Evolutionary conservation across 2,797 vertebrate genomes (phyloP).

Genomic region (Brachyrhaphis roseni): DNA sequence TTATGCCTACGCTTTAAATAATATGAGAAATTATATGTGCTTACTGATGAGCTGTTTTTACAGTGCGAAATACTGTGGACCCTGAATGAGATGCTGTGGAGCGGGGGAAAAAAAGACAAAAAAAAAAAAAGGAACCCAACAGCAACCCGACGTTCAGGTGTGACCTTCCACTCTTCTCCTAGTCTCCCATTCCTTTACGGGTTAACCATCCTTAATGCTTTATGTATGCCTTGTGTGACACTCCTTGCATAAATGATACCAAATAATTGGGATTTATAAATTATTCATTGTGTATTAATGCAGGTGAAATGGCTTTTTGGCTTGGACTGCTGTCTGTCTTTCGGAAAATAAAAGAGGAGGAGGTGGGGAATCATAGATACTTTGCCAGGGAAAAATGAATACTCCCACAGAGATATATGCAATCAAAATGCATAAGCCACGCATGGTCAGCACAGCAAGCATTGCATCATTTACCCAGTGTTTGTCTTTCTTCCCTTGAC

Average conservation of each 20-base stretch:
- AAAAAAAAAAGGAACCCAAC: constrained; percentile 27
- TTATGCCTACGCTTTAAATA: constrained; percentile 5
- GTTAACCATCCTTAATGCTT: constrained; percentile 95
- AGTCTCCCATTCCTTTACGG: constrained; percentile 87
- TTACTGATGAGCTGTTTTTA: constrained; percentile 41
- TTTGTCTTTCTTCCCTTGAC: constrained; percentile 25
- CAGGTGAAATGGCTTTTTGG: constrained; percentile 94
- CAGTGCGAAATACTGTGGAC: constrained; percentile 41
- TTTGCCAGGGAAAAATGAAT: constrained; percentile 70
- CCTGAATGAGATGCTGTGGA: constrained; percentile 44
- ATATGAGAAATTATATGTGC: constrained; percentile 24
- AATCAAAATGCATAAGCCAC: constrained; percentile 83
- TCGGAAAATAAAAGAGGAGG: constrained; percentile 83
- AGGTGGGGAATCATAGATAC: constrained; percentile 79
- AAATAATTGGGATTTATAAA: constrained; percentile 99
- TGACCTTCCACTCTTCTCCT: constrained; percentile 80
- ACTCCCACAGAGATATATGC: constrained; percentile 72
- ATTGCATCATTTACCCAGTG: constrained; percentile 39
- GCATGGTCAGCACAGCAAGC: constrained; percentile 59
- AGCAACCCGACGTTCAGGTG: constrained; percentile 76
- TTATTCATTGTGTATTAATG: constrained; percentile 99
- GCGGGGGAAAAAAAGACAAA: constrained; percentile 14
- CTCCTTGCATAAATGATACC: constrained; percentile 99
- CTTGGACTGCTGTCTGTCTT: constrained; percentile 84
- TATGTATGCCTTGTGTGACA: constrained; percentile 98